Conservation (phyloP, 2,888 invertebrate species). For the Morpho achilles region DNA sequence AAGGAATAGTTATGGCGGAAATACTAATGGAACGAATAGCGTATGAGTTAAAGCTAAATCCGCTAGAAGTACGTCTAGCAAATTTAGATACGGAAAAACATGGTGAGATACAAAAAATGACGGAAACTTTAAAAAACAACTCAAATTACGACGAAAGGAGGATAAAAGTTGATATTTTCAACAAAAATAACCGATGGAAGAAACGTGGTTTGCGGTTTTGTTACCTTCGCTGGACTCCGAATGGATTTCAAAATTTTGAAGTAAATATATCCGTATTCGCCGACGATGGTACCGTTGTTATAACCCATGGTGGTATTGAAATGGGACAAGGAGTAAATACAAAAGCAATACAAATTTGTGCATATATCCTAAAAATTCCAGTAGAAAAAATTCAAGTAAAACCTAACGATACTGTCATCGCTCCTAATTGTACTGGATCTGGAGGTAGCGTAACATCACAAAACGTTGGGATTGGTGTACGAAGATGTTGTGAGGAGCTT, state of each 20-base stretch:
- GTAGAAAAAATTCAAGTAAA: conserved; percentile 82
- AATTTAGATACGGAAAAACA: conserved; percentile 59
- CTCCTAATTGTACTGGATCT: conserved; percentile 81
- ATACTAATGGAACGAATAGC: conserved; percentile 82
- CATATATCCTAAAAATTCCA: conserved; percentile 72
- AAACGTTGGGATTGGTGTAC: conserved; percentile 73
- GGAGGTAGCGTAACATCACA: conserved; percentile 85
- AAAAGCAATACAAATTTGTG: conserved; percentile 73
- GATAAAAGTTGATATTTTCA: conserved; percentile 70
- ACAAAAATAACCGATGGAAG: conserved; percentile 84
- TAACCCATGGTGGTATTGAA: conserved; percentile 43
- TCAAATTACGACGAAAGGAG: conserved; percentile 73
- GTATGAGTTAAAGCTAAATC: conserved; percentile 69
- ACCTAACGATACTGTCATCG: conserved; percentile 77
- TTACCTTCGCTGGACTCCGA: conserved; percentile 80
- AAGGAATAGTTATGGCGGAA: conserved; percentile 78
- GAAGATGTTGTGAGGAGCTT: conserved; percentile 65
- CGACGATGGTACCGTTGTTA: conserved; percentile 81
- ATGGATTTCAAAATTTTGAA: conserved; percentile 41
- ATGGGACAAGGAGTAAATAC: conserved; percentile 87
- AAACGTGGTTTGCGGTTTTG: conserved; percentile 82
- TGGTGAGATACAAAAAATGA: conserved; percentile 55
- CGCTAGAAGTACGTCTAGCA: conserved; percentile 70
- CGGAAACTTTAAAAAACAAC: conserved; percentile 69
- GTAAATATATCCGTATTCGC: conserved; percentile 80